Percentiles rank a stretch among this genome's conserved stretches.
Evolutionary conservation across 2,888 invertebrate genomes (phyloP).

Genomic region (Leptopilina drosophilae): DNA sequence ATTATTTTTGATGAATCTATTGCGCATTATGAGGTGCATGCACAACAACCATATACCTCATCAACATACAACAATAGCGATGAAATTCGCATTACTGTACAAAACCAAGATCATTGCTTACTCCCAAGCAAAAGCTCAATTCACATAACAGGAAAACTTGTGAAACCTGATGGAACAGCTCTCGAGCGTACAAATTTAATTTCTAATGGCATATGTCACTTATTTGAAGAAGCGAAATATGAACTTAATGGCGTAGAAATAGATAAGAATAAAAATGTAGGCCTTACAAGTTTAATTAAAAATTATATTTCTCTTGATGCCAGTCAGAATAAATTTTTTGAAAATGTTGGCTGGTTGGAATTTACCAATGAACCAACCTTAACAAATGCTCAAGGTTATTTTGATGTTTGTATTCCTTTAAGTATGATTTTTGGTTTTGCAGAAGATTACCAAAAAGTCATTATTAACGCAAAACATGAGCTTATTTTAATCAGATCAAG

Average conservation of each 20-base stretch:
- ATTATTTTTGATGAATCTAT: too few relatives aligned
- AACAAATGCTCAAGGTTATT: neutral
- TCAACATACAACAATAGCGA: too few relatives aligned
- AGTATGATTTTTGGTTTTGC: too few relatives aligned
- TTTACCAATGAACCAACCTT: neutral
- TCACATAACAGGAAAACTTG: neutral
- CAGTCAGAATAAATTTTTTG: neutral
- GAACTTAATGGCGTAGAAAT: neutral
- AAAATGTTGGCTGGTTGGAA: neutral
- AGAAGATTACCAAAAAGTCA: too few relatives aligned
- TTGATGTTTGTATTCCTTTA: too few relatives aligned
- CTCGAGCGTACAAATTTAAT: neutral
- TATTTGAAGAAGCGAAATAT: neutral
- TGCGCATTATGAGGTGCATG: too few relatives aligned
- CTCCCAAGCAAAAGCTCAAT: too few relatives aligned
- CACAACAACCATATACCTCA: too few relatives aligned
- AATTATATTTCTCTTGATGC: neutral
- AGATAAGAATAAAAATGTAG: neutral
- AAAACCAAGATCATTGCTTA: too few relatives aligned
- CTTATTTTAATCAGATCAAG: neutral
- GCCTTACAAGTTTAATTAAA: slow-evolving; percentile 1
- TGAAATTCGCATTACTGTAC: too few relatives aligned
- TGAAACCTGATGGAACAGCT: neutral
- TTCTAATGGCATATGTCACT: neutral
- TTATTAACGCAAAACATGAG: too few relatives aligned